Evolutionary conservation across 2,113 vertebrate species (phyloP).

Genomic region (Oreochromis tanganicae): DNA sequence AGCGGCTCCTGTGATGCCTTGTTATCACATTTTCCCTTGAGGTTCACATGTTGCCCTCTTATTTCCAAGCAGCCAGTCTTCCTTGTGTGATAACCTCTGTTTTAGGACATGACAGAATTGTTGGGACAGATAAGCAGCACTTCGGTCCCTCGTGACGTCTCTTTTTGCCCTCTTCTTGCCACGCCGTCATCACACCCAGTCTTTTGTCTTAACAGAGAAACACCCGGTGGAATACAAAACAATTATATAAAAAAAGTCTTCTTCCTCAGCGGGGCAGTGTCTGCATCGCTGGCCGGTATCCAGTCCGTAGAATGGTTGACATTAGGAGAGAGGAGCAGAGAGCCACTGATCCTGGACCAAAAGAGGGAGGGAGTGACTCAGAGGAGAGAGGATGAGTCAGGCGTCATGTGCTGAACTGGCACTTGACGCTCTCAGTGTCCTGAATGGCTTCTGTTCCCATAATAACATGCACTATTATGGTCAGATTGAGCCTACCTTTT

Average conservation of each 20-base stretch:
- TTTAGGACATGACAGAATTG: neutral
- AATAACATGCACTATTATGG: neutral
- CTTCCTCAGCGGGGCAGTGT: neutral
- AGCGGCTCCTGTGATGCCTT: neutral
- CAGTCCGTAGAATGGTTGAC: neutral
- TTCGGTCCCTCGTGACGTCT: neutral
- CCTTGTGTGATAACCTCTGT: neutral
- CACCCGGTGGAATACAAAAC: neutral
- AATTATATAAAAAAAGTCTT: neutral
- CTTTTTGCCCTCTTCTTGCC: neutral
- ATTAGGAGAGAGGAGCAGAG: constrained; percentile 20
- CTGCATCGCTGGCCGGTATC: constrained; percentile 16
- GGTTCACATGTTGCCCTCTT: neutral
- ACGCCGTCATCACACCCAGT: neutral
- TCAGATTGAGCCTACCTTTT: neutral
- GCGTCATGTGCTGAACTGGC: constrained; percentile 51
- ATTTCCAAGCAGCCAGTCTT: neutral
- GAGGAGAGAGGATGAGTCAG: constrained; percentile 49
- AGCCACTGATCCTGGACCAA: constrained; percentile 42
- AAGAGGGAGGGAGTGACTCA: constrained; percentile 38
- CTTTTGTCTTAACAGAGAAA: constrained; percentile 13
- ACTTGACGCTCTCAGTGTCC: neutral
- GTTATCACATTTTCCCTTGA: neutral
- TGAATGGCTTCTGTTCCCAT: constrained; percentile 14
- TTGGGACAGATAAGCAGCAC: neutral